Evolutionary conservation across 1,140 invertebrate species (phyloP).

Genomic region (Drosophila equinoxialis): DNA sequence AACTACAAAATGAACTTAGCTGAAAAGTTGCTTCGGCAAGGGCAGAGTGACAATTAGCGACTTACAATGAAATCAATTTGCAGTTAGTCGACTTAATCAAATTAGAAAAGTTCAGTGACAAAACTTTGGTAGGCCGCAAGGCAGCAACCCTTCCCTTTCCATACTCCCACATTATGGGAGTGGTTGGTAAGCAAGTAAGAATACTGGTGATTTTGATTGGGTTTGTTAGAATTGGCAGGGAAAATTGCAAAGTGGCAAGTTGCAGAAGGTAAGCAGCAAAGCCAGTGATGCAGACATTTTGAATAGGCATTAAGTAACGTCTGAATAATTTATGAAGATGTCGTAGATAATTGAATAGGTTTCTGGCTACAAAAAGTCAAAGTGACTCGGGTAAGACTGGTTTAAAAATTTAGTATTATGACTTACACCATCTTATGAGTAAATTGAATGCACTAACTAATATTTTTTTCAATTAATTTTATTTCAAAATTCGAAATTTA

Average conservation of each 20-base stretch:
- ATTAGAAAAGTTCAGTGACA: constrained; percentile 60
- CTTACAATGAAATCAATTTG: constrained; percentile 64
- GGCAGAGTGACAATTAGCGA: constrained; percentile 43
- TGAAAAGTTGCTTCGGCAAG: neutral
- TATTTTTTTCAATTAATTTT: too few species aligned
- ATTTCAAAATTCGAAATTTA: too few species aligned
- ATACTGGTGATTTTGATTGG: constrained; percentile 9
- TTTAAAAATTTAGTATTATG: too few species aligned
- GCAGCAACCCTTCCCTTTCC: neutral
- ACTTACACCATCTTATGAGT: too few species aligned
- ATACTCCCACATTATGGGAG: too few species aligned
- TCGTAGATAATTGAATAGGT: neutral
- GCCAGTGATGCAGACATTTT: neutral
- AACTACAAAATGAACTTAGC: constrained; percentile 22
- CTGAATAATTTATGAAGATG: constrained; percentile 4
- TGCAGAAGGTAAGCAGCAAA: neutral
- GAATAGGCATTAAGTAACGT: neutral
- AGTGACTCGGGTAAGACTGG: too few species aligned
- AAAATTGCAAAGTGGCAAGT: neutral
- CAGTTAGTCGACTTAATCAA: constrained; percentile 60
- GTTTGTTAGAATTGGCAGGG: neutral
- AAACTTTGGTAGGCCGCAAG: constrained; percentile 35
- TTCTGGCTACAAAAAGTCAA: neutral
- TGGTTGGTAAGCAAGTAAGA: neutral
- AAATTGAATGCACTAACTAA: too few species aligned